Percentiles rank a stretch among this genome's conserved stretches.
Evolutionary conservation across 2,113 vertebrate genomes (phyloP).

Genomic region (Oryzias melastigma): DNA sequence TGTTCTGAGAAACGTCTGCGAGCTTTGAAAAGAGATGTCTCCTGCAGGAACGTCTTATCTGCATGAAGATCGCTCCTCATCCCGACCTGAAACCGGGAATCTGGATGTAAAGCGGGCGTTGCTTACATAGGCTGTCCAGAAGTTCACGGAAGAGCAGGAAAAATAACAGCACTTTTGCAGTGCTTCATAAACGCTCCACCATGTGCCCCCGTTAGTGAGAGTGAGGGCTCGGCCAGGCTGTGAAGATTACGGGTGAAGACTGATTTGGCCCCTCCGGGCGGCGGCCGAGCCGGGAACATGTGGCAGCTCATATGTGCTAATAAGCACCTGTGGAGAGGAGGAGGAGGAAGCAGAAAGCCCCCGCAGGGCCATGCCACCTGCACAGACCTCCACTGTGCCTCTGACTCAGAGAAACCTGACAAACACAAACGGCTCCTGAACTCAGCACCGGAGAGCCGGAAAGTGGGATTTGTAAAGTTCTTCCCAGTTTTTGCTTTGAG

Average conservation of each 20-base stretch:
- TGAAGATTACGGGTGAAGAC: constrained; percentile 76
- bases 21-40: constrained; percentile 51
- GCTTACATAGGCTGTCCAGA: constrained; percentile 52
- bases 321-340: constrained; percentile 79
- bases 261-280: constrained; percentile 76
- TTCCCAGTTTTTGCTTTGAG: background rate
- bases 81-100: constrained; percentile 49
- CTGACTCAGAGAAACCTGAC: constrained; percentile 52
- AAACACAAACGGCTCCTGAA: constrained; percentile 31
- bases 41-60: constrained; percentile 37
- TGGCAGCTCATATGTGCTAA: constrained; percentile 83
- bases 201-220: constrained; percentile 62
- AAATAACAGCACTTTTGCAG: constrained; percentile 44
- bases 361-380: constrained; percentile 75
- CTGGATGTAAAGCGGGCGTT: constrained; percentile 53
- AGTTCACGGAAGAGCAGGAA: constrained; percentile 42
- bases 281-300: constrained; percentile 73
- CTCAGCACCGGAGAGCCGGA: constrained; percentile 15
- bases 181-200: constrained; percentile 55
- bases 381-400: constrained; percentile 72
- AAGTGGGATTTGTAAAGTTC: constrained; percentile 2
- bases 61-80: constrained; percentile 37
- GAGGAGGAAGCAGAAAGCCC: constrained; percentile 53
- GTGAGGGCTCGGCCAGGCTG: constrained; percentile 66
- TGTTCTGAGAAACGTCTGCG: constrained; percentile 41